Conservation (phyloP, 2,888 invertebrate species). For the Terebella lapidaria region DNA sequence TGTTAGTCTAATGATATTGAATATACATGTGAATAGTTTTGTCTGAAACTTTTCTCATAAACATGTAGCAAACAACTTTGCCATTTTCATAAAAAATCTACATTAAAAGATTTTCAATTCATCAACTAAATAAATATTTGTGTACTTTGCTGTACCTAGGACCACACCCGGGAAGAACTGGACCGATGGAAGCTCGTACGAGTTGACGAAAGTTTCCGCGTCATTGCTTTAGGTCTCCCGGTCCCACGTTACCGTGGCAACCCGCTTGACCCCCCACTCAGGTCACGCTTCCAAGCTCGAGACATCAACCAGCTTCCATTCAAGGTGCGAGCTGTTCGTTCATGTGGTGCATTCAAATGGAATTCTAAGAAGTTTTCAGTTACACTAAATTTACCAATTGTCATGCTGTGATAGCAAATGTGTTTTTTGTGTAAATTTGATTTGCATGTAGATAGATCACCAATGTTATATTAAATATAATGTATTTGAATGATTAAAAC, state of each 20-base stretch:
- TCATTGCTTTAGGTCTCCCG: slow-evolving; percentile 51
- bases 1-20: not conserved
- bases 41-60: not conserved
- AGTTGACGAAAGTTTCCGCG: slow-evolving; percentile 84
- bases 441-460: not conserved
- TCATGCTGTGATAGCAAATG: not conserved
- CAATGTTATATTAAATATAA: not conserved
- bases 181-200: slow-evolving; percentile 82
- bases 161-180: slow-evolving; percentile 73
- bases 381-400: too few relatives aligned
- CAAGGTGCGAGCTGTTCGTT: slow-evolving; percentile 46
- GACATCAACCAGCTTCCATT: slow-evolving; percentile 65
- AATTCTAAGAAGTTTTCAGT: too few relatives aligned
- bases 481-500: too few relatives aligned
- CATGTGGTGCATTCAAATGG: too few relatives aligned
- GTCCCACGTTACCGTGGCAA: slow-evolving; percentile 64
- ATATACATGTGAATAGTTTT: not conserved
- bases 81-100: too few relatives aligned
- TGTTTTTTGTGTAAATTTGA: not conserved
- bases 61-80: too few relatives aligned
- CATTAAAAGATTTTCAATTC: too few relatives aligned
- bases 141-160: slow-evolving; percentile 56
- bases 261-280: slow-evolving; percentile 88
- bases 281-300: slow-evolving; percentile 90
- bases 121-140: not conserved